Conservation (phyloP, 2,888 invertebrate species). For the Dioctria rufipes region DNA sequence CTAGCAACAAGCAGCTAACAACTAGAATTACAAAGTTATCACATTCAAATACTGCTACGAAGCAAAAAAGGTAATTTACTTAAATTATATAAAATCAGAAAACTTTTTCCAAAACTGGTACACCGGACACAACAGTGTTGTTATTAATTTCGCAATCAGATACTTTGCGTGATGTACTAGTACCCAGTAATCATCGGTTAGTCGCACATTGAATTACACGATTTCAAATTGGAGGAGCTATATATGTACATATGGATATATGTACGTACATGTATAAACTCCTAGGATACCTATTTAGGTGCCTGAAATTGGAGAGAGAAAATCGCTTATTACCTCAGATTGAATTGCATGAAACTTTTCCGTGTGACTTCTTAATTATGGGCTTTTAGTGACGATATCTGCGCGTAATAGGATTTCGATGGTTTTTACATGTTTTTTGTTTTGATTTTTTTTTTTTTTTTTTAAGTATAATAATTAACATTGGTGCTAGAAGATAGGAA, state of each 20-base stretch:
- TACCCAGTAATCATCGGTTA: slow-evolving; percentile 5
- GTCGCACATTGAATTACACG: neutral
- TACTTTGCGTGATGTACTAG: slow-evolving; percentile 15
- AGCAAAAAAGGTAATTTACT: slow-evolving; percentile 31
- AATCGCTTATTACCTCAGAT: no score
- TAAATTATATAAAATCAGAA: slow-evolving; percentile 42
- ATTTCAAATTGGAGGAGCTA: neutral
- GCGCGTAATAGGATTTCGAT: slow-evolving; percentile 5
- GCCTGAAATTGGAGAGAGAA: neutral
- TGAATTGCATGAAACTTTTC: slow-evolving; percentile 4
- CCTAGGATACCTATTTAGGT: no score
- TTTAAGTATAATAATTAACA: no score
- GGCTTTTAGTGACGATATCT: slow-evolving; percentile 36
- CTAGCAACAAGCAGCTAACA: neutral
- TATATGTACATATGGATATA: no score
- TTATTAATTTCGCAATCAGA: slow-evolving; percentile 31
- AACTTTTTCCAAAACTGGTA: slow-evolving; percentile 8
- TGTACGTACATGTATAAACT: no score
- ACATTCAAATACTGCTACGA: slow-evolving; percentile 31
- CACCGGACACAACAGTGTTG: neutral
- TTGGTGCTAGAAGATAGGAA: no score
- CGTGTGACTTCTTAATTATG: slow-evolving; percentile 9
- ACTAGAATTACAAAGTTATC: slow-evolving; percentile 41
- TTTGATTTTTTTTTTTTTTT: no score
- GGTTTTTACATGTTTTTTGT: slow-evolving; percentile 26